These are phyloP conservation scores for Pyrochroa serraticornis DNA, from an alignment of 2,888 invertebrate genomes.

Conservation along the genomic window DNA sequence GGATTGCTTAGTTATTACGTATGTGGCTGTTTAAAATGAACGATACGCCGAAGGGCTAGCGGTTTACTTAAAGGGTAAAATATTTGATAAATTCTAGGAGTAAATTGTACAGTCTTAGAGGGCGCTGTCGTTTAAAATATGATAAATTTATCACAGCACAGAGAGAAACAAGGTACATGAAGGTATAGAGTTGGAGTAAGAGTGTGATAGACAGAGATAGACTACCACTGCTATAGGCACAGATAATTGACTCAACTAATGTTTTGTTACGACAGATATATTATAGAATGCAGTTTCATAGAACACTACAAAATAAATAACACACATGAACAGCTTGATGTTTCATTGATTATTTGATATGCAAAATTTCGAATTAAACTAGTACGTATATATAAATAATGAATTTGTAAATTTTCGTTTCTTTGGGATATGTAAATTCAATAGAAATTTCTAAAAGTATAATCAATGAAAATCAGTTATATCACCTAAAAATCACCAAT, in stretches of 20 bases:
- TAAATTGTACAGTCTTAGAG: slow-evolving; percentile 19
- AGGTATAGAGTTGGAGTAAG: slow-evolving; percentile 45
- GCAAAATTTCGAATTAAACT: slow-evolving; percentile 1
- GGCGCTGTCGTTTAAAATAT: not conserved
- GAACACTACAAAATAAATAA: slow-evolving; percentile 55
- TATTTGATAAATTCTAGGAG: slow-evolving; percentile 1
- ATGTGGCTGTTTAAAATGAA: no score
- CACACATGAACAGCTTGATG: slow-evolving; percentile 52
- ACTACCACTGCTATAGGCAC: slow-evolving; percentile 64
- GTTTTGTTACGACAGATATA: slow-evolving; percentile 57
- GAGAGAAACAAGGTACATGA: slow-evolving; percentile 48
- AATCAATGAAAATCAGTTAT: slow-evolving; percentile 40
- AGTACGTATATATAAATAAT: not conserved
- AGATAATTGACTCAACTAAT: slow-evolving; percentile 70
- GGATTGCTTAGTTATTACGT: no score
- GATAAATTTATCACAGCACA: slow-evolving; percentile 45
- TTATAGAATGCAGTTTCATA: slow-evolving; percentile 52
- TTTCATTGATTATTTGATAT: slow-evolving; percentile 42
- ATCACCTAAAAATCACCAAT: slow-evolving; percentile 47
- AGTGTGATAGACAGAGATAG: slow-evolving; percentile 56
- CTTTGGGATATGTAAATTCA: slow-evolving; percentile 17
- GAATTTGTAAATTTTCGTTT: not conserved
- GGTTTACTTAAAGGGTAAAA: no score
- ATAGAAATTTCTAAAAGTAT: slow-evolving; percentile 13
- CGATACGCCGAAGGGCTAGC: no score